Base-by-base conservation (phyloP, 2,888 invertebrate genomes). In the Coelopa pilipes region DNA sequence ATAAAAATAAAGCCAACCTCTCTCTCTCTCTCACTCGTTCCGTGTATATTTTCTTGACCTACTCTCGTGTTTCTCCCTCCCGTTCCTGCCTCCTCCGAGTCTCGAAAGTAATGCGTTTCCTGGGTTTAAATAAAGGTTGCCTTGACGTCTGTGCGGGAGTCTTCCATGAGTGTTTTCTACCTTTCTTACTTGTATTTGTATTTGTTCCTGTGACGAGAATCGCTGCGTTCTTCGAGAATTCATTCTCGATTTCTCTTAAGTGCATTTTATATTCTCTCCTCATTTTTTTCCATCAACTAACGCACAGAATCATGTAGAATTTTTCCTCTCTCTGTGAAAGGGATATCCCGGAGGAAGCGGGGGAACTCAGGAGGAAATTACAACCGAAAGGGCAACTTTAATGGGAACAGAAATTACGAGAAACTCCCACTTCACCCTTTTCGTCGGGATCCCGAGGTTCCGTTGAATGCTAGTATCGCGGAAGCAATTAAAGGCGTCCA, bases 251-350 rank as follows among this genome's bases (percentile, higher is more conserved):
- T 69, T 57, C 57, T 46, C 21, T 66, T 2, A 57, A 65, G 59
- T 59, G 57, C 57, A 72, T 72, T 59, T 55, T 65, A 46, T 70
- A 49, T 60, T 45, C 57, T 12, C 46, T 59, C n/a, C n/a, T 62
- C 59, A 10, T 19, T 24, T 55, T 57, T 55, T 63, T 53, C 67
- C 45, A 66, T 57, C 19, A 46, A 50, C 50, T 63, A 50, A 50
- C 15, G 17, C 19, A 34, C 11, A 70, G 50, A 50, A 63, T 71
- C 53, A 24, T 65, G 13, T 34, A 9, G 7, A 13, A 46, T 17
- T 49, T 49, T 46, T 19, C 2, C 3, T 19, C 65, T 63, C 53
- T 15, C 45, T 53, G 10, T n/a, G 10, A 34, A n/a, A n/a, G n/a
- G n/a, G n/a, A n/a, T n/a, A 34, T 34, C 34, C 34, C 7, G 34